A percentile compares a stretch with the other conserved stretches of the same genome.
phyloP scores from a whole-genome alignment of 2,797 vertebrate genomes.

The Oreochromis grahami region DNA sequence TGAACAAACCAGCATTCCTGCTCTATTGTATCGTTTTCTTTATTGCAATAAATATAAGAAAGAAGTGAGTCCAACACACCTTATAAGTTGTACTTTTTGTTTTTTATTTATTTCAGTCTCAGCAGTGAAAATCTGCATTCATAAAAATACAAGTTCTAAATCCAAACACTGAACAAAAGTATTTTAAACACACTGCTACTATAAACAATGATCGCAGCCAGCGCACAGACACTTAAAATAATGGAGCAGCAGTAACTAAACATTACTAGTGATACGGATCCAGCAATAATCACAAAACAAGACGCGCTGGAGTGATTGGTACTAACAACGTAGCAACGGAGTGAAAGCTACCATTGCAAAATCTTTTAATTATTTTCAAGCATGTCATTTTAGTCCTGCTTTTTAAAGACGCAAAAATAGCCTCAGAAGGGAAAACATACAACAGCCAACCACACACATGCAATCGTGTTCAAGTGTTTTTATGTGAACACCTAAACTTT shows the following conservation, averaged over 20 bases:
- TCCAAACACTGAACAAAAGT: slow-evolving; percentile 29
- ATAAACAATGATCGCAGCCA: slow-evolving; percentile 17
- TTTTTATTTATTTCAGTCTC: slow-evolving; percentile 46
- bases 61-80: background rate
- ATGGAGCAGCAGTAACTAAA: slow-evolving; percentile 30
- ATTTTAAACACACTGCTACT: slow-evolving; percentile 8
- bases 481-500: slow-evolving; percentile 11
- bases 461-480: slow-evolving; percentile 9
- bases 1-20: background rate
- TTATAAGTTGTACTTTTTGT: slow-evolving; percentile 1
- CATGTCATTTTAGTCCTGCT: background rate
- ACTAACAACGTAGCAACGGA: background rate
- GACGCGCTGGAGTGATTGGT: slow-evolving; percentile 7
- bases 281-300: slow-evolving; percentile 26
- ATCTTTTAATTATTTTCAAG: background rate
- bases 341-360: background rate
- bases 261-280: slow-evolving; percentile 25
- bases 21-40: background rate
- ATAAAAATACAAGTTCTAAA: slow-evolving; percentile 52
- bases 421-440: slow-evolving; percentile 16
- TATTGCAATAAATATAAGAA: background rate
- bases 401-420: slow-evolving; percentile 12
- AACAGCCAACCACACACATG: slow-evolving; percentile 37
- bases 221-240: slow-evolving; percentile 1
- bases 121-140: slow-evolving; percentile 57